These are phyloP conservation scores for Lutraria rhynchaena DNA, from an alignment of 1,140 invertebrate genomes.

Conservation along the genomic window DNA sequence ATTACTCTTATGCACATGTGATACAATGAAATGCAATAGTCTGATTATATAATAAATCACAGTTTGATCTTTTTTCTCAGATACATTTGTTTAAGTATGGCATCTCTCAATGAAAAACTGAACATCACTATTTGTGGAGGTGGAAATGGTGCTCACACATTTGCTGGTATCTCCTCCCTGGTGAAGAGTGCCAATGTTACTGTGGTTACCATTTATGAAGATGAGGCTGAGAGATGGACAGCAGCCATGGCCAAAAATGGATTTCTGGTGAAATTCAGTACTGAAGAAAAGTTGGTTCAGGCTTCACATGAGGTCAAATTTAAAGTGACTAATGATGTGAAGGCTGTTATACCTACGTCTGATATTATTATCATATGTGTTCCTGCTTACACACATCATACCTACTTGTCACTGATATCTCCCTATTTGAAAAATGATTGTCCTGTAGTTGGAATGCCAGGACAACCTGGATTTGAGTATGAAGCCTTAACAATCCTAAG, in stretches of 20 bases:
- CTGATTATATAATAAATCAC: no score
- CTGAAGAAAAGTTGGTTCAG: conserved; percentile 9
- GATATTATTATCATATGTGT: conserved; percentile 64
- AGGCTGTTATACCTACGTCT: conserved; percentile 39
- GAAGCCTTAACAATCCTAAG: conserved; percentile 54
- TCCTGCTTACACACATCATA: conserved; percentile 65
- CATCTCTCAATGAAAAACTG: conserved; percentile 50
- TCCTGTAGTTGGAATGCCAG: conserved; percentile 33
- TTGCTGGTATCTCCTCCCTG: conserved; percentile 65
- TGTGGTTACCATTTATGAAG: conserved; percentile 65
- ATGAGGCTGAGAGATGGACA: conserved; percentile 71
- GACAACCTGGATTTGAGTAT: conserved; percentile 71
- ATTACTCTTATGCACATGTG: no score
- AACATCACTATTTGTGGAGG: conserved; percentile 66
- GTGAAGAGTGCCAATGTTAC: conserved; percentile 56
- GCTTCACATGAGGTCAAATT: conserved; percentile 41
- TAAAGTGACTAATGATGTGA: conserved; percentile 57
- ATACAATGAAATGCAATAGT: no score
- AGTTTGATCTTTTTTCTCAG: no score
- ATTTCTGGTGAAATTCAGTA: conserved; percentile 54
- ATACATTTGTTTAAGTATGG: no score
- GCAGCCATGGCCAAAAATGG: conserved; percentile 26
- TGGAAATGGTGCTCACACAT: conserved; percentile 70
- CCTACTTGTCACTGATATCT: conserved; percentile 61
- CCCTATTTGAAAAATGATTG: conserved; percentile 53